Evolutionary conservation across 1,140 invertebrate genomes (phyloP).

Genomic region (Mylabris phalerata): DNA sequence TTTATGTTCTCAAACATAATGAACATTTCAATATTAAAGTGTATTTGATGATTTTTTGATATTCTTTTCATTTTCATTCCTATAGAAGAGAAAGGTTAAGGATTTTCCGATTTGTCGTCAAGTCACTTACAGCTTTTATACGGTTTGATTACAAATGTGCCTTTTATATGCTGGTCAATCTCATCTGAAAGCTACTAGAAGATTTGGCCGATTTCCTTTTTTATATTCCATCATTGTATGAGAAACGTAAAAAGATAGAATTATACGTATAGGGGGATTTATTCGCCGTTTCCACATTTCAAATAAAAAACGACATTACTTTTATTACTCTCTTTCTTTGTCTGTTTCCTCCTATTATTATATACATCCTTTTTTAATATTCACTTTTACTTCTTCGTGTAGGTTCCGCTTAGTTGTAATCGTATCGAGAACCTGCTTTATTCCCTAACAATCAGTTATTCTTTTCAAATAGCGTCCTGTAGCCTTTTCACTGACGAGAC

Average conservation of each 20-base stretch:
- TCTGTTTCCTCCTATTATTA: neutral
- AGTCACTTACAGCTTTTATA: too few species aligned
- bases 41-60: too few species aligned
- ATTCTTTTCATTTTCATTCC: too few species aligned
- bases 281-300: constrained; percentile 26
- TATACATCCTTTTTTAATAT: too few species aligned
- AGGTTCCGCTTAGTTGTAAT: constrained; percentile 17
- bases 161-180: constrained; percentile 42
- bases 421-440: constrained; percentile 23
- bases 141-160: constrained; percentile 41
- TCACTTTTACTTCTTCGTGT: too few species aligned
- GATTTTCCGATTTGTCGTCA: too few species aligned
- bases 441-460: constrained; percentile 36
- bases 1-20: constrained; percentile 6
- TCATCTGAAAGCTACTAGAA: constrained; percentile 40
- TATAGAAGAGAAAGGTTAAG: too few species aligned
- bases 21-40: constrained; percentile 16
- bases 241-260: too few species aligned
- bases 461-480: constrained; percentile 35
- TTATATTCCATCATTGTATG: constrained; percentile 9
- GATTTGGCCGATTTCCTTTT: constrained; percentile 38
- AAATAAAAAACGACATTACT: too few species aligned
- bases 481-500: constrained; percentile 34
- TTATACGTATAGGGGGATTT: constrained; percentile 28
- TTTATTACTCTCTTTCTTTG: neutral